Evolutionary conservation across 2,113 vertebrate species (phyloP).

Genomic region (Amblyornis subalaris): DNA sequence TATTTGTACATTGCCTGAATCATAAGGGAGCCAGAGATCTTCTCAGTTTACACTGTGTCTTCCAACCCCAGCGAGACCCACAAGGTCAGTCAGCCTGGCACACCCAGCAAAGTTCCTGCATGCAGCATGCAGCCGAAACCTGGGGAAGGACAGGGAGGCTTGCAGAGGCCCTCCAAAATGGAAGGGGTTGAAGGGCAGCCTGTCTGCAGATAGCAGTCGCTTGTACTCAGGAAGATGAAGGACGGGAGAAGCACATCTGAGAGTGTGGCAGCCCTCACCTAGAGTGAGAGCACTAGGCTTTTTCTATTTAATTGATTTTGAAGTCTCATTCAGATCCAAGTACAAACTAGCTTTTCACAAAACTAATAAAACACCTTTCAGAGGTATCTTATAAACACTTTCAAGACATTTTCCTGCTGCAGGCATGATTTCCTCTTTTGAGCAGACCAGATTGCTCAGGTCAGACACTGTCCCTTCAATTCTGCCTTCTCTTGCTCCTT

Average conservation of each 20-base stretch:
- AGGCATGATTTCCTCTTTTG: background rate
- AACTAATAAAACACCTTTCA: background rate
- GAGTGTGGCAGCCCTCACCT: background rate
- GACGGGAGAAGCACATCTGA: background rate
- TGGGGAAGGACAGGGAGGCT: background rate
- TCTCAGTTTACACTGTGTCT: background rate
- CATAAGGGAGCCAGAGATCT: background rate
- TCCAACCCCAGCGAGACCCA: rapidly evolving
- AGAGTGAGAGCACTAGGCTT: background rate
- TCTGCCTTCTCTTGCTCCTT: background rate
- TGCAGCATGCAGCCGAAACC: rapidly evolving
- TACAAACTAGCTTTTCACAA: background rate
- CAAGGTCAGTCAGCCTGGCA: background rate
- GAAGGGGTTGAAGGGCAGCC: background rate
- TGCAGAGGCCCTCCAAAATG: background rate
- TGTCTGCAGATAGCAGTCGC: background rate
- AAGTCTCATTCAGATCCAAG: background rate
- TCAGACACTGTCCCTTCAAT: background rate
- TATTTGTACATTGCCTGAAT: background rate
- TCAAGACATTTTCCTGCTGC: background rate
- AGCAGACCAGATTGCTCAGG: background rate
- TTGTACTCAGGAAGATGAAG: background rate
- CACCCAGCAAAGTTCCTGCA: background rate
- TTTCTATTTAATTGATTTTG: background rate
- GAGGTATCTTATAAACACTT: background rate